Percentiles rank a stretch among this genome's conserved stretches.
Evolutionary conservation across 2,113 vertebrate genomes (phyloP).

Genomic region (Proterorhinus semilunaris): DNA sequence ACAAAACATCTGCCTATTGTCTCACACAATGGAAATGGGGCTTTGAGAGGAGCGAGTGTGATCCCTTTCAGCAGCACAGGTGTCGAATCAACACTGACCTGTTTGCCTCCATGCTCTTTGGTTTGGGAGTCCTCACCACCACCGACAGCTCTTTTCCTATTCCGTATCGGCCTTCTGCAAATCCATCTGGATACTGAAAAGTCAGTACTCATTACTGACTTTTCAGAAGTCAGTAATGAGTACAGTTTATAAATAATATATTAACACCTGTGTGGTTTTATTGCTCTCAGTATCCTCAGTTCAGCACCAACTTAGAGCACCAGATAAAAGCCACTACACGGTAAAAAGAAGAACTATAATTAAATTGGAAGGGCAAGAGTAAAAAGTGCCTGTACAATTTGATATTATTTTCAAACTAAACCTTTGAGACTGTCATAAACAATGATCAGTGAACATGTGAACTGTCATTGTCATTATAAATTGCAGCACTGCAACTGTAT

Average conservation of each 20-base stretch:
- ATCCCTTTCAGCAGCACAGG: neutral
- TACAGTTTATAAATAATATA: too few relatives aligned
- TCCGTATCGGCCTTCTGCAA: slow-evolving; percentile 34
- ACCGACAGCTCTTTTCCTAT: neutral
- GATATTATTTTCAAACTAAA: too few relatives aligned
- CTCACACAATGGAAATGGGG: neutral
- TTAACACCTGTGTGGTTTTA: neutral
- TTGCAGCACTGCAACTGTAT: too few relatives aligned
- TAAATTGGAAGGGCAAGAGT: neutral
- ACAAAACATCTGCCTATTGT: neutral
- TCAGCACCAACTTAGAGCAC: slow-evolving; percentile 2
- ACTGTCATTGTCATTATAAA: too few relatives aligned
- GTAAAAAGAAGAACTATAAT: neutral
- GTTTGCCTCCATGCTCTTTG: slow-evolving; percentile 1
- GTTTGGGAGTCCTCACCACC: neutral
- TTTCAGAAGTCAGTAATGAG: too few relatives aligned
- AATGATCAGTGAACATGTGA: too few relatives aligned
- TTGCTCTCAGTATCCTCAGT: slow-evolving; percentile 27
- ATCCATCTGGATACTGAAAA: slow-evolving; percentile 28
- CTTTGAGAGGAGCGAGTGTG: neutral
- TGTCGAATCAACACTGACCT: too few relatives aligned
- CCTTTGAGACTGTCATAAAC: too few relatives aligned
- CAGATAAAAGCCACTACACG: slow-evolving; percentile 18
- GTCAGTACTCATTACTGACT: too few relatives aligned
- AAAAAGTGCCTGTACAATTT: neutral